Base-by-base conservation (phyloP, 2,113 vertebrate species). In the Callorhinus ursinus region DNA sequence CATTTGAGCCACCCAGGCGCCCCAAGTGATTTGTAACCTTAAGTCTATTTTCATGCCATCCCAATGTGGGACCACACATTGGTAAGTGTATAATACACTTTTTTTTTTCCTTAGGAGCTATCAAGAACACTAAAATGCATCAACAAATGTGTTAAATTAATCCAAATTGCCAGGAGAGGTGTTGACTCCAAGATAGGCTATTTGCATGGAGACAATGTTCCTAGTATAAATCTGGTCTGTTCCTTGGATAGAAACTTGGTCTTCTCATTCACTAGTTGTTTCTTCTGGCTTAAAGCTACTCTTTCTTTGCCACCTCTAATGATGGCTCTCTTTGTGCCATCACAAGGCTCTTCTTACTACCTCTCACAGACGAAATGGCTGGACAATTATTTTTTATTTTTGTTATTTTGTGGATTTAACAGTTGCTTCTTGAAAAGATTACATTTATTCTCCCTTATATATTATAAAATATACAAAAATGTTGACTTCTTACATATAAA, bases 401-500 rank as follows among this genome's bases (percentile, higher is more conserved):
- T 51, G 28, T 84, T 61, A 1, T 46, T 90, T 80, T 22, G 14
- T 49, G 76, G 90, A 80, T 84, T 69, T 15, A 74, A 61, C 49
- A 76, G 57, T 57, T 51, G 9, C 7, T 93, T 24, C 84, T 88
- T 93, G 36, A 80, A 96, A 81, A 49, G 10, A 36, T 22, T 59
- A 36, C 2, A 31, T 61, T 69, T 46, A 39, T 81, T 69, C 84
- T 63, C 53, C 24, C 3, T 12, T 26, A 28, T 57, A 36, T 81
- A 36, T 57, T 88, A 7, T 67, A 96, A 95, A 98, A 85, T 74
- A 53, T 15, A 72, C 33, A 90, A 24, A 96, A 57, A 31, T 88
- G 28, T 36, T 24, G 14, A 57, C 53, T 85, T 88, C 8, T 22
- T n/a, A 46, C 19, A 67, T 71, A 59, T 26, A 61, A 33, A 82